phyloP scores from a whole-genome alignment of 2,888 invertebrate species.

The Mythimna vitellina region DNA sequence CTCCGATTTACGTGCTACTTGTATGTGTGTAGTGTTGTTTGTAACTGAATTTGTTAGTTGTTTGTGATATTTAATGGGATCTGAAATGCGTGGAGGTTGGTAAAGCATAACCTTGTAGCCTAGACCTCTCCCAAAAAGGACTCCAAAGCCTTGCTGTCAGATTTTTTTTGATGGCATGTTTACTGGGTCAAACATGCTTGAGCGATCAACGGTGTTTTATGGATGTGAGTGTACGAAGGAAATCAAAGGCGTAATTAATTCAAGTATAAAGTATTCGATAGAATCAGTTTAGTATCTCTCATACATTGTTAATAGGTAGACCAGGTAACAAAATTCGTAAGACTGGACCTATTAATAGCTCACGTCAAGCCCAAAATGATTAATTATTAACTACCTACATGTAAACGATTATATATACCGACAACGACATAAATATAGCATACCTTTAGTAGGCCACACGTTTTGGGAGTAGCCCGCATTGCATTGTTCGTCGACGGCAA shows the following conservation, averaged over 20 bases:
- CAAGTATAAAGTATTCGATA: neutral
- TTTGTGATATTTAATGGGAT: slow-evolving; percentile 51
- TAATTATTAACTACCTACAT: slow-evolving; percentile 40
- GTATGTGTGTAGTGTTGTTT: slow-evolving; percentile 54
- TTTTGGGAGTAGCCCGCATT: slow-evolving; percentile 59
- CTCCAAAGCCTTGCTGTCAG: too few relatives aligned
- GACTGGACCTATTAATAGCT: slow-evolving; percentile 13
- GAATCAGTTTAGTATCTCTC: neutral
- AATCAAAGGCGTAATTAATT: neutral
- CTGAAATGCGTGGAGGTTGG: slow-evolving; percentile 8
- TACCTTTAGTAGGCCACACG: slow-evolving; percentile 47
- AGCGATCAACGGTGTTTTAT: too few relatives aligned
- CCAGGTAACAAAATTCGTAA: neutral
- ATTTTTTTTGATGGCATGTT: too few relatives aligned
- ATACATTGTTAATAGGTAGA: neutral
- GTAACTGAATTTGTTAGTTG: slow-evolving; percentile 55
- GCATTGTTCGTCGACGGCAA: slow-evolving; percentile 54
- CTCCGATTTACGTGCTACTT: slow-evolving; percentile 50
- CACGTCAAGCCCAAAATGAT: slow-evolving; percentile 23
- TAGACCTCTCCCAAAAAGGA: too few relatives aligned
- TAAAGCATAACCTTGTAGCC: neutral
- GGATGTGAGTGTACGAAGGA: too few relatives aligned
- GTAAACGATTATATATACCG: slow-evolving; percentile 15
- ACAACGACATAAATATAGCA: neutral
- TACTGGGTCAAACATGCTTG: too few relatives aligned